Conservation (phyloP, 2,888 invertebrate genomes). For the Zaprionus bogoriensis region DNA sequence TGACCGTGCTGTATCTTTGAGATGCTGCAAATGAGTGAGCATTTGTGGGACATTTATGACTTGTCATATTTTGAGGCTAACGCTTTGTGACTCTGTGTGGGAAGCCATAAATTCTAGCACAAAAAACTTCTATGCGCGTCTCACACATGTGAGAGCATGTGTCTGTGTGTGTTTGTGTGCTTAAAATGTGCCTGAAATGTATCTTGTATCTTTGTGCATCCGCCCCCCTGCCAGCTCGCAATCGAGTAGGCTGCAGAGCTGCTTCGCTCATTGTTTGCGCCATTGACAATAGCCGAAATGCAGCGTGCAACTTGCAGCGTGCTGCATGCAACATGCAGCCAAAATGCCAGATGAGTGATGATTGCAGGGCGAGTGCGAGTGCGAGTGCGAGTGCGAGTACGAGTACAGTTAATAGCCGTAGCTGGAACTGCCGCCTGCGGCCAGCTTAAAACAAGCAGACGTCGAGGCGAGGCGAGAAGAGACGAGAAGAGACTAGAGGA, state of each 20-base stretch:
- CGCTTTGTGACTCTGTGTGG: conserved; percentile 53
- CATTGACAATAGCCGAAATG: conserved; percentile 58
- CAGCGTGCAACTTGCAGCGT: conserved; percentile 18
- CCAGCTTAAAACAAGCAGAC: conserved; percentile 48
- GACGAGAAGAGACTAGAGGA: conserved; percentile 9
- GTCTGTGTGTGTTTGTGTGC: conserved; percentile 13
- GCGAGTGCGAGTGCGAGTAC: too few relatives aligned
- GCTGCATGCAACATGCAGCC: conserved; percentile 19
- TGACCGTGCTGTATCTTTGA: conserved; percentile 20
- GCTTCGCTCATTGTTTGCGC: conserved; percentile 59
- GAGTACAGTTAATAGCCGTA: conserved; percentile 51
- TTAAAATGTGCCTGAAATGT: conserved; percentile 41
- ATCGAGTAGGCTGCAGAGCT: conserved; percentile 34
- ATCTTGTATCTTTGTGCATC: conserved; percentile 30
- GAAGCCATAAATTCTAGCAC: conserved; percentile 67
- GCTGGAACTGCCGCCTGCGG: conserved; percentile 51
- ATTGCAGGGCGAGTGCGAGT: conserved; percentile 69
- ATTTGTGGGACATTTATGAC: conserved; percentile 66
- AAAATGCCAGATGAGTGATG: conserved; percentile 65
- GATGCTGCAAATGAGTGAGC: conserved; percentile 50
- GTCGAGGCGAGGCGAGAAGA: neutral
- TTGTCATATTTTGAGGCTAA: conserved; percentile 66
- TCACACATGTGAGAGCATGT: neutral
- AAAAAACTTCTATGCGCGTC: conserved; percentile 26
- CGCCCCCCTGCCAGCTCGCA: conserved; percentile 32